Evolutionary conservation across 53 echinoderm and acorn worm species (phyloP).

Genomic region (Echinarachnius parma): DNA sequence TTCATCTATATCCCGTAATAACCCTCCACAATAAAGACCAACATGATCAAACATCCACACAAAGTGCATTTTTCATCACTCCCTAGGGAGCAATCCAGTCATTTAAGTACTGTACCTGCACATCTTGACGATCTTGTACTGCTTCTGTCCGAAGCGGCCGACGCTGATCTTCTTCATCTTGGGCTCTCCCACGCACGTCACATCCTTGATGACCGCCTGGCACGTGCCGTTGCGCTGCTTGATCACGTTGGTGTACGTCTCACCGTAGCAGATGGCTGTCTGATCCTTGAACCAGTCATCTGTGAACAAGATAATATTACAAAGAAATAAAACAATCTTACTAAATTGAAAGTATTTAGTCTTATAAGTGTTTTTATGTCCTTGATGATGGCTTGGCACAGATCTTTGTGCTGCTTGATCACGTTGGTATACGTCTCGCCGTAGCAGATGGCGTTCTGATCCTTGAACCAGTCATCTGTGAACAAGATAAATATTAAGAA

Average conservation of each 20-base stretch:
- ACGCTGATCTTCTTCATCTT: slow-evolving; percentile 66
- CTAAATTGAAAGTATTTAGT: too few species aligned
- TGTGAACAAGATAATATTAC: too few species aligned
- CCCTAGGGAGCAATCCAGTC: too few species aligned
- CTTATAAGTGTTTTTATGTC: too few species aligned
- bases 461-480: slow-evolving; percentile 95
- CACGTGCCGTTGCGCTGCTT: slow-evolving; percentile 78
- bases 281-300: slow-evolving; percentile 96
- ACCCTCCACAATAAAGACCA: too few species aligned
- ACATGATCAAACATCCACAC: too few species aligned
- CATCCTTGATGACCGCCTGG: slow-evolving; percentile 79
- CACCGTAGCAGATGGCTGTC: slow-evolving; percentile 70
- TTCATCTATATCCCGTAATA: too few species aligned
- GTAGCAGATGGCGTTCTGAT: slow-evolving; percentile 61
- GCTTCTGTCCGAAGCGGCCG: slow-evolving; percentile 69
- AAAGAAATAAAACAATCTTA: too few species aligned
- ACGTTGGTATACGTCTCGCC: slow-evolving; percentile 94
- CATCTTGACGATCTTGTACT: slow-evolving; percentile 75
- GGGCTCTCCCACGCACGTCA: slow-evolving; percentile 82
- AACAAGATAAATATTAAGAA: neutral
- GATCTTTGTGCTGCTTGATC: slow-evolving; percentile 67
- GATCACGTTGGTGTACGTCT: slow-evolving; percentile 89
- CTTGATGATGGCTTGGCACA: slow-evolving; percentile 80
- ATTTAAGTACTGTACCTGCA: slow-evolving; percentile 67
- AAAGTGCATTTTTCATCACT: too few species aligned